These are phyloP conservation scores for Porites divaricata DNA, from an alignment of 92 coral and sea anemone species.

Conservation along the genomic window DNA sequence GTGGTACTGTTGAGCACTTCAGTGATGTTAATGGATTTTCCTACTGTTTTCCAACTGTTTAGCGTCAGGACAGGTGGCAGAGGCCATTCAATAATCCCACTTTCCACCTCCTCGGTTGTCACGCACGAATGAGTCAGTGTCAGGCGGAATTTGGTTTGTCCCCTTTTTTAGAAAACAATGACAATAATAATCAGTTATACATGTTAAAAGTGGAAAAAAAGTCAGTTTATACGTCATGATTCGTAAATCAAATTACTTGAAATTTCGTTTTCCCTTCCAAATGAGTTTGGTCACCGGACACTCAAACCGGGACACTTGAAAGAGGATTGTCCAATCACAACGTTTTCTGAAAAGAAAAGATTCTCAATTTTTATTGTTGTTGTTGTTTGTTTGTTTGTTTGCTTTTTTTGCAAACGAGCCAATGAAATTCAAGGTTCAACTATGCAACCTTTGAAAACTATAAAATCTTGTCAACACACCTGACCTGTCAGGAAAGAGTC, in stretches of 20 bases:
- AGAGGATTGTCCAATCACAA: too few species aligned
- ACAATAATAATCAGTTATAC: not conserved
- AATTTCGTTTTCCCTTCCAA: not conserved
- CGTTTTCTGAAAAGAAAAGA: too few species aligned
- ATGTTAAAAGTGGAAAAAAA: not conserved
- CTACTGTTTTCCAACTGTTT: not conserved
- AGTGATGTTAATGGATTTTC: slow-evolving; percentile 10
- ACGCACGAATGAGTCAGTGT: slow-evolving; percentile 34
- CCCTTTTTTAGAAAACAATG: slow-evolving; percentile 9
- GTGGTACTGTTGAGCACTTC: not conserved
- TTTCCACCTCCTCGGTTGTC: slow-evolving; percentile 46
- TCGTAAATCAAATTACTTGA: not conserved
- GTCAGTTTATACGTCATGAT: too few species aligned
- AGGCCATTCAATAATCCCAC: slow-evolving; percentile 44
- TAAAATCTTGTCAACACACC: too few species aligned
- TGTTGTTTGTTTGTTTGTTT: too few species aligned
- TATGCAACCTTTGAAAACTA: too few species aligned
- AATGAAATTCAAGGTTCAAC: too few species aligned
- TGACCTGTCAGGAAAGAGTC: too few species aligned
- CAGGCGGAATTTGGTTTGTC: slow-evolving; percentile 23
- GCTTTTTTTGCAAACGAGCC: too few species aligned
- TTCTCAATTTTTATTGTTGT: too few species aligned
- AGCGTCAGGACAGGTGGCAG: slow-evolving; percentile 45
- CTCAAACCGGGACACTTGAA: too few species aligned
- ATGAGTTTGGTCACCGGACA: not conserved